These are phyloP conservation scores for Cydia amplana DNA, from an alignment of 1,140 invertebrate genomes.

Conservation along the genomic window DNA sequence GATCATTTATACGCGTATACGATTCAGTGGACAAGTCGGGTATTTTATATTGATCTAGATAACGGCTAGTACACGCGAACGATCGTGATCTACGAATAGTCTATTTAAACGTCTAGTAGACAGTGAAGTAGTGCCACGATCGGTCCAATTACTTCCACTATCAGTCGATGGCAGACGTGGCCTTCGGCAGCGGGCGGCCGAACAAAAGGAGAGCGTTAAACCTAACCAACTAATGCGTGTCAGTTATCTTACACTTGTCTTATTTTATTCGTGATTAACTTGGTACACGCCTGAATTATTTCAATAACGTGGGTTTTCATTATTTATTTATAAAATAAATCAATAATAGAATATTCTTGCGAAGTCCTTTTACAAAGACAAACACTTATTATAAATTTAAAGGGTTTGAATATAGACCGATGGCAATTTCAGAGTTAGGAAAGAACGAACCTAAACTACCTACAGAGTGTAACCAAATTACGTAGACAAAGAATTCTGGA, in stretches of 20 bases:
- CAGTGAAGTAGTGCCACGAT: slow-evolving; percentile 42
- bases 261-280: slow-evolving; percentile 24
- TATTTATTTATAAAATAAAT: neutral
- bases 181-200: slow-evolving; percentile 40
- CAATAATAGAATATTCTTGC: no score
- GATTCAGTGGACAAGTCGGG: neutral
- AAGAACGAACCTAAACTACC: no score
- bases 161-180: slow-evolving; percentile 50
- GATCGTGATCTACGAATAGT: slow-evolving; percentile 37
- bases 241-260: slow-evolving; percentile 29
- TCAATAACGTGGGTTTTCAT: neutral
- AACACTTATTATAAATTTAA: no score
- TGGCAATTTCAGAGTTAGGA: no score
- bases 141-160: slow-evolving; percentile 57
- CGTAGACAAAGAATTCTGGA: no score
- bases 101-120: slow-evolving; percentile 32
- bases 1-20: slow-evolving; percentile 42
- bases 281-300: neutral
- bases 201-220: slow-evolving; percentile 40
- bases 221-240: slow-evolving; percentile 33
- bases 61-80: slow-evolving; percentile 36
- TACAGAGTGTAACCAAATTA: no score
- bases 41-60: slow-evolving; percentile 37
- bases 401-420: no score
- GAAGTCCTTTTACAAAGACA: no score